Evolutionary conservation across 2,797 vertebrate species (phyloP).

Genomic region (Sardinella longiceps): DNA sequence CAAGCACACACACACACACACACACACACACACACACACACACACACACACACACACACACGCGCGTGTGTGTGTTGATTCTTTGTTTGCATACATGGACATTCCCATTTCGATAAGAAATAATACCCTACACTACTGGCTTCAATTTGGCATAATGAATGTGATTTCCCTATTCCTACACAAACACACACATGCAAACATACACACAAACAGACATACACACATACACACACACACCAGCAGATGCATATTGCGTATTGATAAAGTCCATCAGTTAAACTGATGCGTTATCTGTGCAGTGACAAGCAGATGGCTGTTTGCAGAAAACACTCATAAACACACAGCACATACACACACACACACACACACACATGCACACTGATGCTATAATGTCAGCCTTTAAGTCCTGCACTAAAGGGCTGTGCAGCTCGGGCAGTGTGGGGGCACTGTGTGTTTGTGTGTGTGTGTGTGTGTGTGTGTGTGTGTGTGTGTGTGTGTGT

Average conservation of each 20-base stretch:
- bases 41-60: constrained; percentile 39
- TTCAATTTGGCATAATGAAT: not conserved
- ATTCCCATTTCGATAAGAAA: constrained; percentile 49
- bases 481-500: too few relatives aligned
- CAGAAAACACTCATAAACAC: not conserved
- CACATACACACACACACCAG: constrained; percentile 7
- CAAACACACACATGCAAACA: not conserved
- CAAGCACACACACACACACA: constrained; percentile 42
- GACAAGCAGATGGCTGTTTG: not conserved
- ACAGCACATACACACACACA: not conserved
- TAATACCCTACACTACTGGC: constrained; percentile 30
- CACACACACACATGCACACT: not conserved
- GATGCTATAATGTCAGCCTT: not conserved
- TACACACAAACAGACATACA: not conserved
- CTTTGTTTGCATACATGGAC: constrained; percentile 53
- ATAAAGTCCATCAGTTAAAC: not conserved
- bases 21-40: constrained; percentile 32
- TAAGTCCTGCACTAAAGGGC: not conserved
- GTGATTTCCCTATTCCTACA: not conserved
- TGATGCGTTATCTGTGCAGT: not conserved
- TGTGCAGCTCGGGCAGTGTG: not conserved
- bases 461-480: too few relatives aligned
- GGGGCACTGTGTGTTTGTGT: not conserved
- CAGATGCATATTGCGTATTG: not conserved
- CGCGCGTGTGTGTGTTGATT: constrained; percentile 53